Percentiles rank a stretch among this genome's conserved stretches.
Evolutionary conservation across 2,797 vertebrate species (phyloP).

Genomic region (Dryobates pubescens): DNA sequence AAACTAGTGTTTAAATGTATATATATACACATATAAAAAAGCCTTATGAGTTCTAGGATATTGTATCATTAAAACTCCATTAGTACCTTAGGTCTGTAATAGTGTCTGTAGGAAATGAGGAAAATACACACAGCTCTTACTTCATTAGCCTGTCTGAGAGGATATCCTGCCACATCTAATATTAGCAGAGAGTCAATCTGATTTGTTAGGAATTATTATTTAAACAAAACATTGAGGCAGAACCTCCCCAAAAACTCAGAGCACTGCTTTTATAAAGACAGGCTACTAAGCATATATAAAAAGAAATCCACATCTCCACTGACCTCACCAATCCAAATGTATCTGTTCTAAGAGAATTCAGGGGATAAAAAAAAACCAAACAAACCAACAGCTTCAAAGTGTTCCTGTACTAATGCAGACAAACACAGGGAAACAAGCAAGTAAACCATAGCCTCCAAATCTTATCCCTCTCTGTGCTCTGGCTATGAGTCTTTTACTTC

Average conservation of each 20-base stretch:
- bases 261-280: neutral
- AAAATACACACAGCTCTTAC: constrained; percentile 72
- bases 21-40: constrained; percentile 18
- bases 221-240: constrained; percentile 13
- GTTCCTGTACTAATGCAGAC: neutral
- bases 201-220: constrained; percentile 49
- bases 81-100: constrained; percentile 73
- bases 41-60: constrained; percentile 68
- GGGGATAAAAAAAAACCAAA: rapidly evolving
- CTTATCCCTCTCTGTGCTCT: neutral
- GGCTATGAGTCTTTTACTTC: neutral
- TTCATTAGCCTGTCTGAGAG: constrained; percentile 74
- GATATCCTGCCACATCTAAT: constrained; percentile 65
- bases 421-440: neutral
- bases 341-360: neutral
- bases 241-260: neutral
- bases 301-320: neutral
- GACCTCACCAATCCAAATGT: neutral
- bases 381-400: neutral
- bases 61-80: constrained; percentile 78
- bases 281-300: neutral
- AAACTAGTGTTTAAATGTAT: constrained; percentile 65
- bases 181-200: constrained; percentile 55
- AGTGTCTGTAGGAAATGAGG: constrained; percentile 75
- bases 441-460: neutral